A percentile compares a stretch with the other conserved stretches of the same genome.
phyloP scores from a whole-genome alignment of 2,113 vertebrate genomes.

The Ptyas mucosa region DNA sequence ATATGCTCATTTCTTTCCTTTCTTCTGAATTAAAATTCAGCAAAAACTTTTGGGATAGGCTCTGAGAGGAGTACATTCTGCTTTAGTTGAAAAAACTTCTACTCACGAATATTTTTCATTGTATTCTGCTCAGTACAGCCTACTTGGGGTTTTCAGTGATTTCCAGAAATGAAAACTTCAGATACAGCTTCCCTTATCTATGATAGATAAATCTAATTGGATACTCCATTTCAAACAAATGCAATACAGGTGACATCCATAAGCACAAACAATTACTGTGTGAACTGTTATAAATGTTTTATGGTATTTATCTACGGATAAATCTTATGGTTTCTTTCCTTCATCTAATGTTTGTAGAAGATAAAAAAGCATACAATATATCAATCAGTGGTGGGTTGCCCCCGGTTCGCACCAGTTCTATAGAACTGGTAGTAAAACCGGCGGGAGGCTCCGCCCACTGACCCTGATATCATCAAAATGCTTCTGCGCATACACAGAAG shows the following conservation, averaged over 20 bases:
- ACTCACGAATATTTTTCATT: background rate
- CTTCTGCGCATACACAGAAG: too few species aligned
- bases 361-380: background rate
- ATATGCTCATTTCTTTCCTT: background rate
- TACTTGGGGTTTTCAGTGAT: background rate
- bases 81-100: background rate
- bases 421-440: too few species aligned
- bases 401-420: too few species aligned
- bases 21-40: background rate
- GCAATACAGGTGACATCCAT: background rate
- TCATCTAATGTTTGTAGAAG: background rate
- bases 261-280: background rate
- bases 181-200: background rate
- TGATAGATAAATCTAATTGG: background rate
- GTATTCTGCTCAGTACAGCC: background rate
- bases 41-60: background rate
- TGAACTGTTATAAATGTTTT: background rate
- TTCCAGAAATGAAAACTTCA: background rate
- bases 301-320: background rate
- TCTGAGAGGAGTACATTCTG: background rate
- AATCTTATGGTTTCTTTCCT: too few species aligned
- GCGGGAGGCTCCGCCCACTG: too few species aligned
- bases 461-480: too few species aligned
- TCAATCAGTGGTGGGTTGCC: too few species aligned
- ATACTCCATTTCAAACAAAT: rapidly evolving